Evolutionary conservation across 2,888 invertebrate genomes (phyloP).

Genomic region (Biston stratarius): DNA sequence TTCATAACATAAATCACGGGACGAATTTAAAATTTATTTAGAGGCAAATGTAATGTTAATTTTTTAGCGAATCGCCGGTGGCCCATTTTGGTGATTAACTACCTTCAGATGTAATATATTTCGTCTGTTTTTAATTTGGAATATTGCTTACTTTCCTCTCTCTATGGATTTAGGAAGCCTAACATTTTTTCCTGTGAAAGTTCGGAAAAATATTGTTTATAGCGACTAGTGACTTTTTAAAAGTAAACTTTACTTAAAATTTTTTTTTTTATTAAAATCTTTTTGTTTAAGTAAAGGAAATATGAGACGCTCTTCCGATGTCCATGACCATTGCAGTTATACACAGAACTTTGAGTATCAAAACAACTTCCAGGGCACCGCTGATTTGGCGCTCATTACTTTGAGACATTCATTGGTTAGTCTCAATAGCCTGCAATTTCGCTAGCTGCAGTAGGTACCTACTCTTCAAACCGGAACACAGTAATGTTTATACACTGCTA

Average conservation of each 20-base stretch:
- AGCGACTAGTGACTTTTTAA: background rate
- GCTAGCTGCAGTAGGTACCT: no score
- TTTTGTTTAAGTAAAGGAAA: no score
- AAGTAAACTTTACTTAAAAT: background rate
- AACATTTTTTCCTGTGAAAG: slow-evolving; percentile 14
- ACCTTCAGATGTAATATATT: slow-evolving; percentile 36
- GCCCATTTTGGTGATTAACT: slow-evolving; percentile 68
- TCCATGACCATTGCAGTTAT: no score
- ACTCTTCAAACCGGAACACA: no score
- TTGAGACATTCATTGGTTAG: no score
- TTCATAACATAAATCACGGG: slow-evolving; percentile 69
- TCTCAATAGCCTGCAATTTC: no score
- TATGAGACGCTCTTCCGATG: no score
- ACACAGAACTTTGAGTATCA: no score
- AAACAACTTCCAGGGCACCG: no score
- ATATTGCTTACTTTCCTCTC: slow-evolving; percentile 34
- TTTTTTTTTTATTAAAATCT: no score
- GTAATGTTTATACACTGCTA: no score
- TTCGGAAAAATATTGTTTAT: background rate
- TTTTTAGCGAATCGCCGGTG: slow-evolving; percentile 73
- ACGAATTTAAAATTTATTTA: slow-evolving; percentile 78
- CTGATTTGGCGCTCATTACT: no score
- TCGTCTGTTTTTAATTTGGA: slow-evolving; percentile 36
- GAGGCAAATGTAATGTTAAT: slow-evolving; percentile 72
- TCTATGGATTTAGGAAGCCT: slow-evolving; percentile 30